Percentiles rank a stretch among this genome's conserved stretches.
Conservation (phyloP, 2,797 vertebrate genomes). For the Bucorvus abyssinicus region DNA sequence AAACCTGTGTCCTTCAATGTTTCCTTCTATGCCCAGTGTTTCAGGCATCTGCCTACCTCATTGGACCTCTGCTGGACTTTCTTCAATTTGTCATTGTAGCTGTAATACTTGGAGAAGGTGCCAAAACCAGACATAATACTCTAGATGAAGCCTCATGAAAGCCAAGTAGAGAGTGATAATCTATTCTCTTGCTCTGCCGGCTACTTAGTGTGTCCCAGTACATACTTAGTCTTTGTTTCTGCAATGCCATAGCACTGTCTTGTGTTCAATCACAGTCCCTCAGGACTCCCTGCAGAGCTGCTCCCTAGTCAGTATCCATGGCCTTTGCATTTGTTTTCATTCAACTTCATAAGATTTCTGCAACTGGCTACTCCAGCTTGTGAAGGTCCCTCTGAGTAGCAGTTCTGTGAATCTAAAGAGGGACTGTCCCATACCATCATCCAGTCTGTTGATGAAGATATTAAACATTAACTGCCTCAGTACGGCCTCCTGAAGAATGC, state of each 20-base stretch:
- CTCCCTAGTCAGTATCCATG: background rate
- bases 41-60: background rate
- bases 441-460: background rate
- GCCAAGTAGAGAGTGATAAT: background rate
- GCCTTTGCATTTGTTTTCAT: background rate
- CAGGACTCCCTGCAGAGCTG: background rate
- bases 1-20: background rate
- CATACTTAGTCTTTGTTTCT: fast-evolving
- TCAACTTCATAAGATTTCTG: background rate
- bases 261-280: background rate
- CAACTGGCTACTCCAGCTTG: background rate
- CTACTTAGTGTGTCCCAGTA: background rate
- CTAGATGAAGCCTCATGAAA: background rate
- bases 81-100: background rate
- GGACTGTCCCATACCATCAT: background rate
- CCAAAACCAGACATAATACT: background rate
- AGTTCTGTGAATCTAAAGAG: background rate
- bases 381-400: background rate
- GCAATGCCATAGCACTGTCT: background rate
- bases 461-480: background rate
- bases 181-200: background rate
- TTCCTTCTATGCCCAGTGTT: background rate
- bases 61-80: background rate
- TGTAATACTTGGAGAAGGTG: background rate
- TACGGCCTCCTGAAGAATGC: background rate